phyloP scores from a whole-genome alignment of 2,888 invertebrate genomes.

The Phyllotreta striolata region DNA sequence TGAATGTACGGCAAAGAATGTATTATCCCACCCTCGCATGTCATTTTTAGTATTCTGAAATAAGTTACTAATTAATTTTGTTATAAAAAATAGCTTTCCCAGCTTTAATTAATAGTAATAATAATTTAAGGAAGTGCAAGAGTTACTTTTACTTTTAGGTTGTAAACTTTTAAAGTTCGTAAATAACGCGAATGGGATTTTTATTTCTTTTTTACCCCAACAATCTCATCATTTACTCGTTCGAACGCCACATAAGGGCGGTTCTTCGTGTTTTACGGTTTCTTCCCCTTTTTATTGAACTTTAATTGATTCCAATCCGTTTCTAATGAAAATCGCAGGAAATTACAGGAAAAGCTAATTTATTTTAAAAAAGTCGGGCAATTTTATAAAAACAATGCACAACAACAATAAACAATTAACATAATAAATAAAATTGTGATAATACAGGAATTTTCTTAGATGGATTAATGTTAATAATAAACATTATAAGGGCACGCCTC shows the following conservation, averaged over 20 bases:
- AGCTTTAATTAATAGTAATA: no score
- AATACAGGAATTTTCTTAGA: no score
- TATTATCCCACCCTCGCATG: no score
- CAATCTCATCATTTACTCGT: constrained; percentile 27
- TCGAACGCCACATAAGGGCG: constrained; percentile 26
- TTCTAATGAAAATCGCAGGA: constrained; percentile 3
- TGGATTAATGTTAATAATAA: no score
- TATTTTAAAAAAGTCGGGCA: background rate
- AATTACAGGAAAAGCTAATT: background rate
- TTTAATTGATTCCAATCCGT: constrained; percentile 22
- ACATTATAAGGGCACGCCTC: no score
- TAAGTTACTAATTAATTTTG: background rate
- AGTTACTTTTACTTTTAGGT: background rate
- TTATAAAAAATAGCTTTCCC: no score
- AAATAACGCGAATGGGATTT: constrained; percentile 27
- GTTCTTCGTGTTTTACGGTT: constrained; percentile 18
- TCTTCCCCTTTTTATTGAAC: constrained; percentile 23
- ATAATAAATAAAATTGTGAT: no score
- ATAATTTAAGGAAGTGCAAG: no score
- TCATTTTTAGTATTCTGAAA: no score
- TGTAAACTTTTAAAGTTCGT: constrained; percentile 26
- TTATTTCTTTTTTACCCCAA: constrained; percentile 23
- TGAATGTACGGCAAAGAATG: no score
- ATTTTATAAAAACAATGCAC: no score
- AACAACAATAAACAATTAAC: no score